Evolutionary conservation across 1,140 invertebrate species (phyloP), one percentile per base, ranked within the genome.

Genomic region (Ruditapes philippinarum): DNA sequence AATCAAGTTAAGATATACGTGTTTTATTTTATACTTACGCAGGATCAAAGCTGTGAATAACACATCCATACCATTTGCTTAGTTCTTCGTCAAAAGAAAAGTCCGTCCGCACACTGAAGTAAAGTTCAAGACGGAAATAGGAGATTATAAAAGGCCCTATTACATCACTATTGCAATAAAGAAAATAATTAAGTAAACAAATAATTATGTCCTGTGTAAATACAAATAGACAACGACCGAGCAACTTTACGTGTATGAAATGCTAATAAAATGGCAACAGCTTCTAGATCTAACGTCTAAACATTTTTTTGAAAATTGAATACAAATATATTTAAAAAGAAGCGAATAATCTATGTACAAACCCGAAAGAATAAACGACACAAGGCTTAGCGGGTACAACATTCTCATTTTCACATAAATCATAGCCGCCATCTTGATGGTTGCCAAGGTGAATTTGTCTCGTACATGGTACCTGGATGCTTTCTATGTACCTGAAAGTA

Each of bases 11-110:
- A n/a, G n/a, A n/a, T n/a, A n/a, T n/a, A n/a, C n/a, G n/a, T n/a
- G n/a, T n/a, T n/a, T n/a, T n/a, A n/a, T n/a, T n/a, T n/a, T n/a
- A 38, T 25, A 83, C 81, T 83, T 83, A 83, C 81, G 62, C 81
- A 22, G 81, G 81, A 49, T 83, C 81, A 70, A 83, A 83, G 31
- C 81, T 83, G 22, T 83, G 81, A 31, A 83, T 25, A 36, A 14
- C 40, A 31, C 81, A 83, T 51, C 81, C 81, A 33, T 83, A 83
- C 14, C 4, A 11, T 22, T 68, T 70, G 28, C 31, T 51, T 19
- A 83, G 22, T 51, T 83, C 60, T 19, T 83, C 81, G 33, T 83
- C 81, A 83, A 83, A 83, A 0, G 81, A 70, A 38, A 83, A 83
- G 25, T 83, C 81, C 12, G 25, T 65, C 14, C 81, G 38, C 36